A percentile compares a stretch with the other conserved stretches of the same genome.
Conservation (phyloP, 2,797 vertebrate species). For the Tokudaia muenninki region DNA sequence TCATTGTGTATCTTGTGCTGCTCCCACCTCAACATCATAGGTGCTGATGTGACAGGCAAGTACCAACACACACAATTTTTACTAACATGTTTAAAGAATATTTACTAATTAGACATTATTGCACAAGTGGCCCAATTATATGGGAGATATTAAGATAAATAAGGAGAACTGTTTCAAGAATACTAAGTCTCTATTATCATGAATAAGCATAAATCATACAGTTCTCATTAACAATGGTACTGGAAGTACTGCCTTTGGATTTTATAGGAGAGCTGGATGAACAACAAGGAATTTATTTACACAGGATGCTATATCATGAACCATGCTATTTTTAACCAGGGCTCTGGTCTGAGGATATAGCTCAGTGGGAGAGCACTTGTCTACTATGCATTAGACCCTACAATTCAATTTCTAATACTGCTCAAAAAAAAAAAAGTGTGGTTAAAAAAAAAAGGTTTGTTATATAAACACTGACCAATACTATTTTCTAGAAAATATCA, state of each 20-base stretch:
- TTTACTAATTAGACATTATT: slow-evolving; percentile 34
- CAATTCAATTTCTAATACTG: background rate
- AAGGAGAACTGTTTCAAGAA: background rate
- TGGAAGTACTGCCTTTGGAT: background rate
- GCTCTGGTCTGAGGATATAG: background rate
- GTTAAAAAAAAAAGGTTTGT: background rate
- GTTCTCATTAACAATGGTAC: background rate
- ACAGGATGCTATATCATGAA: background rate
- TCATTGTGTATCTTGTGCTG: background rate
- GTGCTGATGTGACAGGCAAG: background rate
- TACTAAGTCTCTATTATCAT: slow-evolving; percentile 31
- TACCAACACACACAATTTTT: background rate
- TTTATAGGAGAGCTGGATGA: slow-evolving; percentile 14
- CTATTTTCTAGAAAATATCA: background rate
- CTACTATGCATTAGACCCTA: background rate
- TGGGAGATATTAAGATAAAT: background rate
- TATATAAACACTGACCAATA: slow-evolving; percentile 32
- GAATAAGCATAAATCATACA: background rate
- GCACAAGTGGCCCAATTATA: background rate
- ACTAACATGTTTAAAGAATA: background rate
- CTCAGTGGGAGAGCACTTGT: background rate
- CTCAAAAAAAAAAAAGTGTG: slow-evolving; percentile 13
- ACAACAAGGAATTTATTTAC: slow-evolving; percentile 32
- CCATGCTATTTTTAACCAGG: background rate
- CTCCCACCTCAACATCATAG: background rate